Base-by-base conservation (phyloP, 2,113 vertebrate genomes). In the Siniperca knerii region DNA sequence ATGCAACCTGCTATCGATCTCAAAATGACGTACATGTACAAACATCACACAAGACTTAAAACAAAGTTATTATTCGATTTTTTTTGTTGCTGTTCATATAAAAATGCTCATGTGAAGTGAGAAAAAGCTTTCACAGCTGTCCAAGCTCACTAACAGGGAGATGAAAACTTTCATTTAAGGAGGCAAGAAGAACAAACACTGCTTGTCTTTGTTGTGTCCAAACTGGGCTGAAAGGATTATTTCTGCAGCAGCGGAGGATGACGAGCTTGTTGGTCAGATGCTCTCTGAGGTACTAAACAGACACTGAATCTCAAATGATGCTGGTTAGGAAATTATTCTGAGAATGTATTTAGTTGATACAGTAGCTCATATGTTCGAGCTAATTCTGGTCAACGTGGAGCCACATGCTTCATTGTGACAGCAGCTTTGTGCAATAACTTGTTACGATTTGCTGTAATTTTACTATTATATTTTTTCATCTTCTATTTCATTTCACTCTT, bases 261-360 rank as follows among this genome's bases (percentile, higher is more conserved):
- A 80, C 15, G 13, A 77, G 55, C 18, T 8, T 2, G 55, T 4
- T 21, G 54, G 73, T 83, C 71, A 85, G 71, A 74, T 80, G 88
- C 40, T 82, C 71, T 8, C 33, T 21, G 6, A 37, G 6, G 54
- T 5, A 73, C 23, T 70, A 1, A 76, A 35, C 33, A 4, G 46
- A 48, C 6, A 65, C 21, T 76, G 33, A 40, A 48, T 13, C 3
- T 48, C 25, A 75, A 52, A 52, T 44, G 9, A 86, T 73, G 33
- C 44, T 62, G 23, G 52, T 77, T 21, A 21, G n/a, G 11, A 37
- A 33, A 46, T 35, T 0, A 5, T 13, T 66, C 29, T 18, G 21
- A 33, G n/a, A 29, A 58, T 42, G 33, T 11, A 21, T 29, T 76
- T 12, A 40, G 29, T 4, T 58, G 29, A 65, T n/a, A 46, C 20